Evolutionary conservation across 2,113 vertebrate species (phyloP), one percentile per base, ranked within the genome.

Genomic region (Oxyruncus cristatus): DNA sequence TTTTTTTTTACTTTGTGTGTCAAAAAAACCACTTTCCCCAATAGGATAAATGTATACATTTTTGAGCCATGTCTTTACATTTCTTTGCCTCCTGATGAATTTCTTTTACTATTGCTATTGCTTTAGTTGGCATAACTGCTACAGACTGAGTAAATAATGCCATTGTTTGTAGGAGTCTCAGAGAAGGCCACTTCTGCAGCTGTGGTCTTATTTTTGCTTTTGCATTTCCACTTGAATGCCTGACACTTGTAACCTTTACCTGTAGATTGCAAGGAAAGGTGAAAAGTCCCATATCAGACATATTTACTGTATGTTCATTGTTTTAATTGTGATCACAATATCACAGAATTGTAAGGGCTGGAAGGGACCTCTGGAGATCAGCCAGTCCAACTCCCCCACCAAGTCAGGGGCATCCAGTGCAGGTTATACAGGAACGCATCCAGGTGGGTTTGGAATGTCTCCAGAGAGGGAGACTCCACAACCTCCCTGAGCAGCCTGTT

Each of bases 401-500:
- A 58, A 37, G 50, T 32, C 22, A 44, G 33, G 32, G 33, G 50
- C 27, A 33, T 37, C 41, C 18, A 66, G 12, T 37, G 32, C 50
- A 33, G 42, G 37, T 42, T 22, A 50, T 22, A 23, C 12, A 28
- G 37, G 59, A 50, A 37, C 3, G 19, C 1, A 0, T 67, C 44
- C 86, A 66, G 18, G 59, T 52, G 44, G 7, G 15, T 52, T 67
- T 74, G 27, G 33, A 67, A 59, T n/a, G 19, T 52, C 52, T 59
- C 61, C 12, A 5, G 19, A 44, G 6, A 52, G 37, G 6, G 23
- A 52, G 5, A 12, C 32, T 65, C 27, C 47, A 44, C 14, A 19
- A 11, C 35, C 22, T 33, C 35, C 1, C 0, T 58, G 14, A 32
- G 6, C 17, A 56, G 2, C 35, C 21, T 56, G 9, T 50, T 66